Evolutionary conservation across 2,113 vertebrate genomes (phyloP).

Genomic region (Cariama cristata): DNA sequence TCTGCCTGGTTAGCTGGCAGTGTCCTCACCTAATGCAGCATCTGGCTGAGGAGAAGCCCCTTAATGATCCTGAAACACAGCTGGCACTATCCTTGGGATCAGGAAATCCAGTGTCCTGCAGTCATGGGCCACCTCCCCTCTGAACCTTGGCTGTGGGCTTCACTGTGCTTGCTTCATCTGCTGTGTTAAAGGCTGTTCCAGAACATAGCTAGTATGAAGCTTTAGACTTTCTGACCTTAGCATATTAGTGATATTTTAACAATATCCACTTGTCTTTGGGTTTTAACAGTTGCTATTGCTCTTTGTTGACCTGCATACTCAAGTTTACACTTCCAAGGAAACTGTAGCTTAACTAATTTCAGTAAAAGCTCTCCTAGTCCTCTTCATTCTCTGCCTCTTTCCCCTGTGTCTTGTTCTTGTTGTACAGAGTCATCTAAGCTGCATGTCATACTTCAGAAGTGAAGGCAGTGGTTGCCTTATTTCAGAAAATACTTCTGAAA

Average conservation of each 20-base stretch:
- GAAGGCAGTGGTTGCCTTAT: background rate
- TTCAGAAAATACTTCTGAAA: background rate
- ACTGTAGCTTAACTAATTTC: background rate
- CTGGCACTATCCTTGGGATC: background rate
- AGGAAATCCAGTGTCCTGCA: too few relatives aligned
- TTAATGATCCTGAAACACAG: fast-evolving
- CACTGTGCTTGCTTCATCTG: fast-evolving
- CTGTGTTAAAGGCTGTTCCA: background rate
- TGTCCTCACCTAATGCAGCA: background rate
- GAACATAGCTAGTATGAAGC: background rate
- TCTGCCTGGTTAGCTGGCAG: background rate
- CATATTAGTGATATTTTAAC: background rate
- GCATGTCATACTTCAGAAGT: background rate
- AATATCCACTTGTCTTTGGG: background rate
- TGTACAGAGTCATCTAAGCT: background rate
- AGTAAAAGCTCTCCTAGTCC: background rate
- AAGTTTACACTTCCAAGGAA: background rate
- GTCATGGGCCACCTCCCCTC: background rate
- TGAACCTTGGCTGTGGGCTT: background rate
- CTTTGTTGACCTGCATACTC: background rate
- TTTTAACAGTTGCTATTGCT: background rate
- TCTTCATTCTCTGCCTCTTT: background rate
- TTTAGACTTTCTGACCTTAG: background rate
- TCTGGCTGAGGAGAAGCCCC: background rate
- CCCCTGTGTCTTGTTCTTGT: background rate